These are phyloP conservation scores for Callionymus lyra DNA, from an alignment of 2,113 vertebrate genomes.

Conservation along the genomic window DNA sequence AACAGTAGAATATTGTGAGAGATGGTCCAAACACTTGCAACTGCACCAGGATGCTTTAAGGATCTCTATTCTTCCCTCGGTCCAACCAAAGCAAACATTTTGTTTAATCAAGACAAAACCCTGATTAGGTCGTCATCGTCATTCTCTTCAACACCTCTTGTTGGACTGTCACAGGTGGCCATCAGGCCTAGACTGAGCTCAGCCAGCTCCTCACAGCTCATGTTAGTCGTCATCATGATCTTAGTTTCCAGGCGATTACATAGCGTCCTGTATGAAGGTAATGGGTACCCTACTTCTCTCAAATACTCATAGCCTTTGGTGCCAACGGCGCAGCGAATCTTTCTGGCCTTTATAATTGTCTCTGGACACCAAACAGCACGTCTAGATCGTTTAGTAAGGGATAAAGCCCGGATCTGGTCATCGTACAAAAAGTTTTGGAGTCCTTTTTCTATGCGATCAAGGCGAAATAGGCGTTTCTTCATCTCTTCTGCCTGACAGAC, in stretches of 20 bases:
- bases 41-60: too few relatives aligned
- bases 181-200: conserved; percentile 68
- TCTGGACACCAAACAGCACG: conserved; percentile 71
- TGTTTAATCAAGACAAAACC: conserved; percentile 55
- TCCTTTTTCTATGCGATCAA: conserved; percentile 68
- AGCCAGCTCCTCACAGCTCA: conserved; percentile 67
- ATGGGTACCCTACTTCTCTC: conserved; percentile 69
- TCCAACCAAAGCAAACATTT: neutral
- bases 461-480: conserved; percentile 70
- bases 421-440: conserved; percentile 70
- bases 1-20: too few relatives aligned
- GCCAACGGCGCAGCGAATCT: conserved; percentile 66
- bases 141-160: conserved; percentile 42
- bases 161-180: conserved; percentile 56
- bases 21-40: too few relatives aligned
- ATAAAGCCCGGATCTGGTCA: conserved; percentile 70
- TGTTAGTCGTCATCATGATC: conserved; percentile 63
- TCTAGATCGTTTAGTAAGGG: conserved; percentile 67
- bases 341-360: conserved; percentile 65
- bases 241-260: conserved; percentile 72
- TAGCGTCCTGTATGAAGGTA: conserved; percentile 71
- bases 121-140: conserved; percentile 62
- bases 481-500: conserved; percentile 64
- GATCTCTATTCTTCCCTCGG: conserved; percentile 1
- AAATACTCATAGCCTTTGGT: conserved; percentile 72